Evolutionary conservation across 2,888 invertebrate genomes (phyloP).

Genomic region (Parnassius glacialis): DNA sequence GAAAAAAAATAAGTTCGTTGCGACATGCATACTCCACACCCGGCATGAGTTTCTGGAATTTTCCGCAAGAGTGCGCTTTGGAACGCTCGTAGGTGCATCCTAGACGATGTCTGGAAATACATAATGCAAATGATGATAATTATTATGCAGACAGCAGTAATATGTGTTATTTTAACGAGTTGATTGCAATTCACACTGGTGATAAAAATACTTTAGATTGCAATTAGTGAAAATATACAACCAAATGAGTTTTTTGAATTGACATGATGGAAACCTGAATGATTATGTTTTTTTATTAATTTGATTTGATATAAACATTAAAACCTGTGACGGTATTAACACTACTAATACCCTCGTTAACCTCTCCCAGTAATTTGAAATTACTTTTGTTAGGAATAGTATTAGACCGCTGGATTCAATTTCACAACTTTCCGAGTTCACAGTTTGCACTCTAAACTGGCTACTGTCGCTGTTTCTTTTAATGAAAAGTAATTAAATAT

Average conservation of each 20-base stretch:
- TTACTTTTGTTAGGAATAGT: no score
- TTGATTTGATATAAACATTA: no score
- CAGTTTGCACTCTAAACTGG: no score
- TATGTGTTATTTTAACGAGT: slow-evolving; percentile 22
- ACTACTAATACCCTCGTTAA: no score
- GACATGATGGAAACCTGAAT: no score
- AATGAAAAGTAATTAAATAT: no score
- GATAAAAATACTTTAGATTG: slow-evolving; percentile 13
- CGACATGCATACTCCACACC: slow-evolving; percentile 50
- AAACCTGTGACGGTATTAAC: no score
- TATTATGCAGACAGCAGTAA: slow-evolving; percentile 22
- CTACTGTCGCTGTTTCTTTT: no score
- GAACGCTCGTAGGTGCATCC: slow-evolving; percentile 44
- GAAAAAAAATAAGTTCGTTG: slow-evolving; percentile 48
- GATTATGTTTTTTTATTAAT: no score
- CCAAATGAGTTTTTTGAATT: slow-evolving; percentile 2
- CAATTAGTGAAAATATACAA: slow-evolving; percentile 3
- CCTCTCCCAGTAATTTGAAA: no score
- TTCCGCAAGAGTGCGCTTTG: slow-evolving; percentile 59
- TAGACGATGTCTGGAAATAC: slow-evolving; percentile 28
- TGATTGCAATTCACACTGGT: slow-evolving; percentile 1
- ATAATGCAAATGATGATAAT: slow-evolving; percentile 35
- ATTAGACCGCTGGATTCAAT: no score
- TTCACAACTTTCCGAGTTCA: no score
- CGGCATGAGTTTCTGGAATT: slow-evolving; percentile 63